A percentile compares a stretch with the other conserved stretches of the same genome.
These are phyloP conservation scores for Oryzaephilus surinamensis DNA, from an alignment of 1,140 invertebrate genomes.

Conservation along the genomic window DNA sequence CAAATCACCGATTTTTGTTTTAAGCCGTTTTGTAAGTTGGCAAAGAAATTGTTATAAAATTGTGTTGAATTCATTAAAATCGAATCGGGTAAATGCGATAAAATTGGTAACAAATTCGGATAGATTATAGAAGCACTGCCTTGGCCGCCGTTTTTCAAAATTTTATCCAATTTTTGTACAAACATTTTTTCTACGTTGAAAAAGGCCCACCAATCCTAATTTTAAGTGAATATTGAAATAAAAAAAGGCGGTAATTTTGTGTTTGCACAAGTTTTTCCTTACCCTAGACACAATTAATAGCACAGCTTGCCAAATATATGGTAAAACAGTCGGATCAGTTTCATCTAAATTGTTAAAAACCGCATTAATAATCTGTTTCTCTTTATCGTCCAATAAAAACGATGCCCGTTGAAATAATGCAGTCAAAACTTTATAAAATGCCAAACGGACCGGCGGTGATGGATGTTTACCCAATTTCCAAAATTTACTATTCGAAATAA, in stretches of 20 bases:
- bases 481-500: slow-evolving; percentile 53
- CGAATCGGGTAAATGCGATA: slow-evolving; percentile 56
- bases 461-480: slow-evolving; percentile 60
- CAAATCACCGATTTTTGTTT: no score
- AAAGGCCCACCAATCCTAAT: slow-evolving; percentile 56
- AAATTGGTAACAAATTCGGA: slow-evolving; percentile 61
- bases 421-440: slow-evolving; percentile 56
- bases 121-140: slow-evolving; percentile 58
- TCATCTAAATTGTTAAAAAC: slow-evolving; percentile 62
- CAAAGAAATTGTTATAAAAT: slow-evolving; percentile 59
- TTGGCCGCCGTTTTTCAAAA: slow-evolving; percentile 55
- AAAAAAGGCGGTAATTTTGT: no score
- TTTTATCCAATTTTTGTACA: slow-evolving; percentile 55
- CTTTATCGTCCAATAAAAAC: slow-evolving; percentile 39
- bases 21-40: slow-evolving; percentile 52
- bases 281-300: slow-evolving; percentile 49
- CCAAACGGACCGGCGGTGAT: slow-evolving; percentile 43
- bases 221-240: not conserved
- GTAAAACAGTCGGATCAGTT: slow-evolving; percentile 52
- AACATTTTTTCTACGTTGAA: slow-evolving; percentile 59
- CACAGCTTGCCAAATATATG: slow-evolving; percentile 59
- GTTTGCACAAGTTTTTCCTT: no score
- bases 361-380: slow-evolving; percentile 45
- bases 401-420: slow-evolving; percentile 46
- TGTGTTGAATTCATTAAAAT: slow-evolving; percentile 39